Evolutionary conservation across 1,140 invertebrate genomes (phyloP).

Genomic region (Bombyx mandarina): DNA sequence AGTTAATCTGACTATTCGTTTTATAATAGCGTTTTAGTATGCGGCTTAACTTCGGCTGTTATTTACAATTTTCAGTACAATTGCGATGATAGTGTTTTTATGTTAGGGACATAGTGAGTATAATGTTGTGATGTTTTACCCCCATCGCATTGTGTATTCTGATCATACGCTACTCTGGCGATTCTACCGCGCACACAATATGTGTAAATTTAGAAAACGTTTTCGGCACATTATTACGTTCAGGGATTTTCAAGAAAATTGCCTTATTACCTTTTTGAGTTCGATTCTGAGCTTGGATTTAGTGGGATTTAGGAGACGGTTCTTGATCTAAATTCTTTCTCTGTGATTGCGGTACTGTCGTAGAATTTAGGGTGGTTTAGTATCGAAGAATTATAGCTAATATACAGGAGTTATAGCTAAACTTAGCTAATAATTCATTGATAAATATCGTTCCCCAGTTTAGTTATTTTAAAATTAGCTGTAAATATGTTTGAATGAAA

Average conservation of each 20-base stretch:
- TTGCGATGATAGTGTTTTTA: neutral
- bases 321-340: conserved; percentile 27
- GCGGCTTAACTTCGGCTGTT: neutral
- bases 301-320: conserved; percentile 35
- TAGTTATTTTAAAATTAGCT: no score
- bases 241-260: conserved; percentile 67
- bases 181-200: conserved; percentile 55
- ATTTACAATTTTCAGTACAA: neutral
- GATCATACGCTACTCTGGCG: conserved; percentile 44
- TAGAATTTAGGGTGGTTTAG: no score
- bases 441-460: no score
- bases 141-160: conserved; percentile 49
- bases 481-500: no score
- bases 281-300: conserved; percentile 52
- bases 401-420: no score
- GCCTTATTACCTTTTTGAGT: conserved; percentile 65
- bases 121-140: conserved; percentile 38
- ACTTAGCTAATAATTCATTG: no score
- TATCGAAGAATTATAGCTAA: no score
- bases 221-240: conserved; percentile 66
- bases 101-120: conserved; percentile 17
- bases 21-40: conserved; percentile 1
- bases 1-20: conserved; percentile 4
- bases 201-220: conserved; percentile 66
- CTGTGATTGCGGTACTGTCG: conserved; percentile 8